phyloP scores from a whole-genome alignment of 2,888 invertebrate genomes.

The Aleiodes testaceus region DNA sequence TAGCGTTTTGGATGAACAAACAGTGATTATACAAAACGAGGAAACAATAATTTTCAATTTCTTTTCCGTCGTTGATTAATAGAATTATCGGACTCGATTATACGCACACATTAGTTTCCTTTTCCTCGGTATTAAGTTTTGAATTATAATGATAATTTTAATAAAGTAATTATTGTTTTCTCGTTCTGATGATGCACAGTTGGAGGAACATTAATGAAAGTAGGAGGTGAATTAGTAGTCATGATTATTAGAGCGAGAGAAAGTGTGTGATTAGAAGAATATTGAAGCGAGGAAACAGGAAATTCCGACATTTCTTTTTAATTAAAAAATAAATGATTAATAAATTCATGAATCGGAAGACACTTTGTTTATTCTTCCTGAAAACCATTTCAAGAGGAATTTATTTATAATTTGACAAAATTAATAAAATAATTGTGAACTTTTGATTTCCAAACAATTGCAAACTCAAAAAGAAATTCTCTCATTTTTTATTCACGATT shows the following conservation, averaged over 20 bases:
- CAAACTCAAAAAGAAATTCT: no score
- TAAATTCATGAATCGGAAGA: no score
- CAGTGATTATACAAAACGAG: conserved; percentile 8
- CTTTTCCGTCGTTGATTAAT: not conserved
- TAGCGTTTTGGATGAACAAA: not conserved
- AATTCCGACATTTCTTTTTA: conserved; percentile 1
- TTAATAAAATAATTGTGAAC: no score
- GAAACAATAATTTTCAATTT: not conserved
- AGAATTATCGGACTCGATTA: not conserved
- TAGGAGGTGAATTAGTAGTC: conserved; percentile 6
- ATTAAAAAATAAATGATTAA: no score
- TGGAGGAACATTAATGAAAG: conserved; percentile 4
- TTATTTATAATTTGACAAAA: no score
- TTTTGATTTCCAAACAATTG: no score
- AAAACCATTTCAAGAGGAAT: no score
- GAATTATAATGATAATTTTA: not conserved
- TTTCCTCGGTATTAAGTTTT: no score
- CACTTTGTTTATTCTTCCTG: no score
- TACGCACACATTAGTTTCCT: conserved; percentile 7
- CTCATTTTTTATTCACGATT: no score
- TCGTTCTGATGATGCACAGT: not conserved
- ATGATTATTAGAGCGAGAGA: conserved; percentile 10
- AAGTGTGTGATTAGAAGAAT: not conserved
- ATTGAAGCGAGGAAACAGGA: conserved; percentile 2
- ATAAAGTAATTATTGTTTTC: conserved; percentile 22